Conservation (phyloP, 1,140 invertebrate genomes). For the Melitaea cinxia region DNA sequence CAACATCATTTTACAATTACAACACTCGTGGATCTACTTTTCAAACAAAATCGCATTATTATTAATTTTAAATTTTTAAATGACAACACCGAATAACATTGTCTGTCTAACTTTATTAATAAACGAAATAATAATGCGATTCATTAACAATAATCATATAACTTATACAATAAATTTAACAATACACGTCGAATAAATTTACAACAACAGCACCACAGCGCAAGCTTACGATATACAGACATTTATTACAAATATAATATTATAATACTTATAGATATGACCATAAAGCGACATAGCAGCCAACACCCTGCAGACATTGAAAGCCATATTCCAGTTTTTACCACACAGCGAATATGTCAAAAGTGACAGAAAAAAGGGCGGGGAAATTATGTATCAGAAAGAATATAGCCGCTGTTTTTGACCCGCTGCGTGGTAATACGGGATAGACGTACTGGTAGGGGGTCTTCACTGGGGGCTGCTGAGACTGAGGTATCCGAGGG, state of each 20-base stretch:
- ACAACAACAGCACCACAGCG: constrained; percentile 56
- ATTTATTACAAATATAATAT: constrained; percentile 39
- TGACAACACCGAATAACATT: neutral
- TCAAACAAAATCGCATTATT: constrained; percentile 51
- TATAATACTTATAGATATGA: constrained; percentile 26
- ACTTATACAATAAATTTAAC: constrained; percentile 43
- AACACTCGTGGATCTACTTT: constrained; percentile 76
- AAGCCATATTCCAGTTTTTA: constrained; percentile 65
- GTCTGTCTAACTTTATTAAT: neutral
- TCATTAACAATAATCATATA: constrained; percentile 49
- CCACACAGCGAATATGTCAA: constrained; percentile 63
- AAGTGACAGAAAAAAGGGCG: constrained; percentile 12
- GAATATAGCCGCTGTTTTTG: too few relatives aligned
- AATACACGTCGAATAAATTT: constrained; percentile 47
- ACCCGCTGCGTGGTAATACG: constrained; percentile 68
- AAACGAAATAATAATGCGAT: constrained; percentile 47
- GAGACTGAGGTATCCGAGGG: constrained; percentile 77
- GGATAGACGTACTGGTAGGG: constrained; percentile 71
- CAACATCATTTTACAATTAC: constrained; percentile 57
- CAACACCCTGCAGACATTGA: constrained; percentile 80
- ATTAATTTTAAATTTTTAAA: constrained; percentile 3
- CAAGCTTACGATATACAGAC: constrained; percentile 57
- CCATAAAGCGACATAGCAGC: constrained; percentile 67
- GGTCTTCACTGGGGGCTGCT: constrained; percentile 74
- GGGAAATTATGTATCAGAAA: neutral